These are phyloP conservation scores for Lycia hirtaria DNA, from an alignment of 2,888 invertebrate species.

Conservation along the genomic window DNA sequence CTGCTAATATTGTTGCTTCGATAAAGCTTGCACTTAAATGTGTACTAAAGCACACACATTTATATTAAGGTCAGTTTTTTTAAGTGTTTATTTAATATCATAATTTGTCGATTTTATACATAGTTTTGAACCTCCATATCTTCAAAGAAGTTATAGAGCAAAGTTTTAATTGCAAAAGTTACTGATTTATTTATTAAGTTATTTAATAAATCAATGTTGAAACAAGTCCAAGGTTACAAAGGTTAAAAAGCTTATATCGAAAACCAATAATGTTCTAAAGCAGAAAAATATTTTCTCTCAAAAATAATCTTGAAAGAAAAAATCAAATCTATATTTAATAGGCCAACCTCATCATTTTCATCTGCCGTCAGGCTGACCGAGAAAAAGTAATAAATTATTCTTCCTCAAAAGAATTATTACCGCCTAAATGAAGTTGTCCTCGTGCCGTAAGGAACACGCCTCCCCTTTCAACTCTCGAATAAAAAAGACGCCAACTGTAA, in stretches of 20 bases:
- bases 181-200: not conserved
- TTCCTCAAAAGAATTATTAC: slow-evolving; percentile 47
- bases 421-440: slow-evolving; percentile 64
- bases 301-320: slow-evolving; percentile 36
- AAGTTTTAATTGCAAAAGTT: no score
- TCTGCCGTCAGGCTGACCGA: slow-evolving; percentile 39
- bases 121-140: no score
- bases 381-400: slow-evolving; percentile 47
- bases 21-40: no score
- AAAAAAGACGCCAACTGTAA: slow-evolving; percentile 63
- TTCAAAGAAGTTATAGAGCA: no score
- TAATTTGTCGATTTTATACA: no score
- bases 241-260: slow-evolving; percentile 3
- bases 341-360: slow-evolving; percentile 41
- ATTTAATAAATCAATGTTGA: not conserved
- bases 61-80: no score
- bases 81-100: no score
- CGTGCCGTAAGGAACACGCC: slow-evolving; percentile 55
- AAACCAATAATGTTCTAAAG: slow-evolving; percentile 11
- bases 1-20: no score
- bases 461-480: slow-evolving; percentile 60
- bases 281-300: slow-evolving; percentile 13
- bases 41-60: no score
- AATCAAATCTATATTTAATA: slow-evolving; percentile 43
- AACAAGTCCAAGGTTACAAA: slow-evolving; percentile 3